Evolutionary conservation across 2,888 invertebrate species (phyloP), one percentile per base, ranked within the genome.

Genomic region (Volucella inflata): DNA sequence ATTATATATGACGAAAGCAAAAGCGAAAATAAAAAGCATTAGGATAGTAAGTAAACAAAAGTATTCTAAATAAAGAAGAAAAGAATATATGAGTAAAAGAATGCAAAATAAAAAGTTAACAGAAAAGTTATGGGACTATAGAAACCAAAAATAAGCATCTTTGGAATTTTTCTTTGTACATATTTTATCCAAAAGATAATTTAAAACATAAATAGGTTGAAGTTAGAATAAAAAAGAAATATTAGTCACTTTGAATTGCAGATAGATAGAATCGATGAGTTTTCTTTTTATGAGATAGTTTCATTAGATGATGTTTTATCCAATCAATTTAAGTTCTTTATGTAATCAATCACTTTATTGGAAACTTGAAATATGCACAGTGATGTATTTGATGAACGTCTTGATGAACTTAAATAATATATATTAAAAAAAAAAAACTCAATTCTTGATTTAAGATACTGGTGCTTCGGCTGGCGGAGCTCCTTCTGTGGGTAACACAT

Each of bases 11-110:
- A 62, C 44, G 65, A 53, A 81, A 71, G 71, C 75, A 60, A 81
- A 80, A 80, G 82, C 62, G 70, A 87, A 72, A 88, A 87, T 88
- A 74, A 87, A 84, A 88, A 87, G 88, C 88, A 81, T 87, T 80
- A 87, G 79, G 68, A 67, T 72, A 85, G 85, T 62, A 81, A 81
- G 72, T 85, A 85, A 81, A 81, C 51, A 87, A 88, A 60, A 82
- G 46, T 17, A 71, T 64, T 59, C 71, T 78, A 74, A 55, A 82
- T 78, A 74, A 70, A 70, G 53, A 79, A 80, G 80, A 80, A 71
- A 55, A 70, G 48, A 80, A 75, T 70, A 76, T 87, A 65, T 87
- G 60, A 79, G 82, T 71, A 70, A 75, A 87, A 67, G 48, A 87
- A 81, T 88, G 78, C 87, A 89, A 88, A 84, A 88, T 87, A 59